Evolutionary conservation across 2,888 invertebrate genomes (phyloP).

Genomic region (Dione vanillae): DNA sequence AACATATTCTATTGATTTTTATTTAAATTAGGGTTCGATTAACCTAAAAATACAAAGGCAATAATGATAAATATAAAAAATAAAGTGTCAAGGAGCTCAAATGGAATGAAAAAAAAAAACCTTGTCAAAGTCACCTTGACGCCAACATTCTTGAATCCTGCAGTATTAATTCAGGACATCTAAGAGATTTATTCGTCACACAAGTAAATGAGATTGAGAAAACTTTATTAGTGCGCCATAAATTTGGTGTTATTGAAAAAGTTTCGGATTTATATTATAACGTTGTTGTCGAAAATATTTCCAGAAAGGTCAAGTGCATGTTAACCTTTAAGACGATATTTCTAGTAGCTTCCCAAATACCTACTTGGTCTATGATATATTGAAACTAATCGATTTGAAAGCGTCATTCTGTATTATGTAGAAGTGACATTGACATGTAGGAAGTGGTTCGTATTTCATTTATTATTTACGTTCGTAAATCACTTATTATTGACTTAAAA

Average conservation of each 20-base stretch:
- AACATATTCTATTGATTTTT: too few relatives aligned
- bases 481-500: neutral
- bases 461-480: neutral
- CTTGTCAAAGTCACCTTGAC: constrained; percentile 15
- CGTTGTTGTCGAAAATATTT: neutral
- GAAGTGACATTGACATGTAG: neutral
- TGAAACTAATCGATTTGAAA: neutral
- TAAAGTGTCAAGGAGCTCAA: neutral
- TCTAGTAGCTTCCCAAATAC: neutral
- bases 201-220: constrained; percentile 30
- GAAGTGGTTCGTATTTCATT: neutral
- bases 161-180: neutral
- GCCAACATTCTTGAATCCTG: neutral
- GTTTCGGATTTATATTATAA: constrained; percentile 23
- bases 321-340: constrained; percentile 13
- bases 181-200: constrained; percentile 14
- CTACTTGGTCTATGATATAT: neutral
- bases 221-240: constrained; percentile 29
- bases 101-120: neutral
- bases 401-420: neutral
- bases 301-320: constrained; percentile 20
- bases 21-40: too few relatives aligned
- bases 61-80: too few relatives aligned
- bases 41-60: too few relatives aligned
- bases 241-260: constrained; percentile 39